Evolutionary conservation across 2,888 invertebrate genomes (phyloP), one percentile per base, ranked within the genome.

Genomic region (Melipona bicolor): DNA sequence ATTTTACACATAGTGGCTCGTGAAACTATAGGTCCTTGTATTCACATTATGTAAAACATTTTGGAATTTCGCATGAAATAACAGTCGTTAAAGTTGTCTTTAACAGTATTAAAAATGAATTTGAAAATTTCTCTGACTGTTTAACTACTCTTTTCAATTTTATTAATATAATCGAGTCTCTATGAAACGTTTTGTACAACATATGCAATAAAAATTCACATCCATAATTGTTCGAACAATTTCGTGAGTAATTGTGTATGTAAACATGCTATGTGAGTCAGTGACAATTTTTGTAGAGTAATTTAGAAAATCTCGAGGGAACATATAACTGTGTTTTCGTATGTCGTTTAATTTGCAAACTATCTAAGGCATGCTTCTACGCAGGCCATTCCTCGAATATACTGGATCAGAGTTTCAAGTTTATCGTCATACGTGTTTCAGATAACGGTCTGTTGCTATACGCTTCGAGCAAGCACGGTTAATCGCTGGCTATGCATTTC

Each of bases 361-460:
- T 21, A 62, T 59, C 24, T 9, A 54, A n/a, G 56, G 52, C 59
- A 65, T 62, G 24, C 49, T 72, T 78, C 65, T 67, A 61, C 74
- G 71, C 36, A 50, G 71, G 56, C 70, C 70, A 52, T 79, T 79
- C 83, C 72, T 50, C 52, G 84, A 69, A 76, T 83, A 83, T 76
- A 85, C 59, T 77, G 84, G 80, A 77, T 62, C 75, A 80, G 80
- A 72, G 82, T 84, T 86, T 84, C 87, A 79, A 86, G 84, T 88
- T 87, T 88, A 87, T 88, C 87, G 82, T 75, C 81, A 74, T 81
- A 75, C 77, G 77, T 61, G 79, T 72, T 80, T 76, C 73, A 88
- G 88, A 84, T 88, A 88, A 88, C 88, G 84, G 87, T 87, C 87
- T 85, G 87, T 87, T 87, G 85, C 87, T 81, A 85, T 87, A 87